Evolutionary conservation across 1,140 invertebrate species (phyloP).

Genomic region (Listronotus bonariensis): DNA sequence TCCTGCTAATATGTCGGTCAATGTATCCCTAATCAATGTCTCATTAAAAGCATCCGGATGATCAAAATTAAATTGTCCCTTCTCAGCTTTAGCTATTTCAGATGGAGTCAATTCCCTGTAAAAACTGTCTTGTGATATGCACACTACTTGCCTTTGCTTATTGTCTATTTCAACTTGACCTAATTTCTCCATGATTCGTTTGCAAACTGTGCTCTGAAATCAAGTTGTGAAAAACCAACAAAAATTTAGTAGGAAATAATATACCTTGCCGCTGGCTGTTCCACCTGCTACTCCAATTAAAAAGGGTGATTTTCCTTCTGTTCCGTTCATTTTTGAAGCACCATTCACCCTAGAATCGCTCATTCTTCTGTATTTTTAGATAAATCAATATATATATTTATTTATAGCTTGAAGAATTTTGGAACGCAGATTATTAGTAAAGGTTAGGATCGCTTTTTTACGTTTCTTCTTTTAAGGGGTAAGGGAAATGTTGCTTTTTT

Average conservation of each 20-base stretch:
- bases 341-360: constrained; percentile 51
- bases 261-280: constrained; percentile 96
- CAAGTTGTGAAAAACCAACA: constrained; percentile 2
- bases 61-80: constrained; percentile 96
- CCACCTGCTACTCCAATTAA: constrained; percentile 97
- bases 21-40: constrained; percentile 76
- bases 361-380: constrained; percentile 35
- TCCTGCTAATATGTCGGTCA: constrained; percentile 81
- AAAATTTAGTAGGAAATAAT: neutral
- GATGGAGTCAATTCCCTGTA: constrained; percentile 83
- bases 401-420: too few species aligned
- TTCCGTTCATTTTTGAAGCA: constrained; percentile 60
- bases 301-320: constrained; percentile 82
- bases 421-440: too few species aligned
- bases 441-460: too few species aligned
- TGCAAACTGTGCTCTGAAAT: constrained; percentile 90
- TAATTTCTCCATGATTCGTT: constrained; percentile 92
- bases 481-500: too few species aligned
- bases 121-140: constrained; percentile 96
- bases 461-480: too few species aligned
- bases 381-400: constrained; percentile 2
- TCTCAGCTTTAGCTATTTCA: constrained; percentile 83
- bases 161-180: constrained; percentile 90
- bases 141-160: constrained; percentile 86
- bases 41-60: constrained; percentile 95